These are phyloP conservation scores for Cervus canadensis DNA, from an alignment of 2,113 vertebrate genomes.

Conservation along the genomic window DNA sequence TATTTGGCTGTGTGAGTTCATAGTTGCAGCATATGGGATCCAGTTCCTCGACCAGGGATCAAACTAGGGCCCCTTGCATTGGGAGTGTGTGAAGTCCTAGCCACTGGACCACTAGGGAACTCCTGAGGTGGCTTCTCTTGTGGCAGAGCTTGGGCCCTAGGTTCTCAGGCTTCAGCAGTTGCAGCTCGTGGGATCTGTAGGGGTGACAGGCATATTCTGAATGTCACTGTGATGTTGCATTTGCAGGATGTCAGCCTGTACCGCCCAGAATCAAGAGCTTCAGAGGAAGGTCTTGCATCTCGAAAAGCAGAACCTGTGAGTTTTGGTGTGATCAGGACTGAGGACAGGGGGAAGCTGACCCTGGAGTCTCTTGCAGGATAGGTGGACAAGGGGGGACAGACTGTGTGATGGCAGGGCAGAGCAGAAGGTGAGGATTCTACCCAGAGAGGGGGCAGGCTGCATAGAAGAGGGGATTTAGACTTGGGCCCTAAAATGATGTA, in stretches of 20 bases:
- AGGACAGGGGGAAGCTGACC: neutral
- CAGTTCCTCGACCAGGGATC: neutral
- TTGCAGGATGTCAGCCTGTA: conserved; percentile 91
- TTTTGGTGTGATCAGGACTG: neutral
- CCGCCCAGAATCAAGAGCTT: conserved; percentile 93
- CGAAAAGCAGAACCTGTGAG: conserved; percentile 96
- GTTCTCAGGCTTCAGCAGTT: neutral
- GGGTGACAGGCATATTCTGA: neutral
- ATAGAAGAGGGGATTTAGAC: neutral
- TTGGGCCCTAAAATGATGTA: neutral
- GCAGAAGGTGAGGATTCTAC: neutral
- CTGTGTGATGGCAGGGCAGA: too few relatives aligned
- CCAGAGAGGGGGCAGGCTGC: neutral
- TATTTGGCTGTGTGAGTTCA: neutral
- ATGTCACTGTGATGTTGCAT: neutral
- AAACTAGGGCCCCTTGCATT: neutral
- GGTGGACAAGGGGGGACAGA: neutral
- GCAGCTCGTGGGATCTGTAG: neutral
- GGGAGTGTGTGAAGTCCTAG: neutral
- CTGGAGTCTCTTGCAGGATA: neutral
- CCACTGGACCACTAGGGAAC: neutral
- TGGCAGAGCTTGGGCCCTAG: neutral
- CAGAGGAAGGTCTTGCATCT: conserved; percentile 95
- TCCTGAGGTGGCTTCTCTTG: neutral
- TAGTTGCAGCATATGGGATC: neutral